Conservation (phyloP, 2,113 vertebrate genomes). For the Clarias macrocephalus region DNA sequence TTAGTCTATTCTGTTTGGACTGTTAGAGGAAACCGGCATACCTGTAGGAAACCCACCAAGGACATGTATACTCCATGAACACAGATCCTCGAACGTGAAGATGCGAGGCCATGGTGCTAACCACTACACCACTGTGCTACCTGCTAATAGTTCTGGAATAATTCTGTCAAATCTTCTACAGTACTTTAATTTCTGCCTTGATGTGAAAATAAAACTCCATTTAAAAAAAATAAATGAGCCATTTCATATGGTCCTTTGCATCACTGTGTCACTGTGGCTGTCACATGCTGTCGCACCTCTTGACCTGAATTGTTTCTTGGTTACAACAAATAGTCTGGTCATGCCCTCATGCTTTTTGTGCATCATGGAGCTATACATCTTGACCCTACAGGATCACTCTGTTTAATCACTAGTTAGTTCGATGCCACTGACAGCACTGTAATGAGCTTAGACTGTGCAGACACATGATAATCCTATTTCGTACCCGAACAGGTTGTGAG, state of each 20-base stretch:
- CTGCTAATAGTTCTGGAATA: background rate
- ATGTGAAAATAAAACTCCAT: background rate
- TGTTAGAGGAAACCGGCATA: no score
- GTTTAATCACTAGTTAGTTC: constrained; percentile 36
- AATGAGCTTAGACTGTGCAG: constrained; percentile 58
- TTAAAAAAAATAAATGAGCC: no score
- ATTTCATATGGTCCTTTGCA: background rate
- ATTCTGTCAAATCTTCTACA: background rate
- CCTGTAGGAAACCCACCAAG: no score
- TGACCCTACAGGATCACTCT: constrained; percentile 45
- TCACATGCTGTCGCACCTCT: background rate
- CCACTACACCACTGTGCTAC: no score
- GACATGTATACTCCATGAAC: no score
- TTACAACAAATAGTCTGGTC: background rate
- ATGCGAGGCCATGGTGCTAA: no score
- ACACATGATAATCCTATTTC: constrained; percentile 49
- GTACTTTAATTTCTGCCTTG: background rate
- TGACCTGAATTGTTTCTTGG: background rate
- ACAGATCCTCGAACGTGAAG: no score
- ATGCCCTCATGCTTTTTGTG: constrained; percentile 27
- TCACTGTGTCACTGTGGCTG: no score
- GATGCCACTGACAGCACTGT: constrained; percentile 38
- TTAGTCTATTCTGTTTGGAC: no score
- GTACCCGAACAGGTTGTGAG: constrained; percentile 45
- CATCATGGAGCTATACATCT: constrained; percentile 48